Percentiles rank a stretch among this genome's conserved stretches.
phyloP scores from a whole-genome alignment of 1,140 invertebrate genomes.

The Alviniconcha marisindica region DNA sequence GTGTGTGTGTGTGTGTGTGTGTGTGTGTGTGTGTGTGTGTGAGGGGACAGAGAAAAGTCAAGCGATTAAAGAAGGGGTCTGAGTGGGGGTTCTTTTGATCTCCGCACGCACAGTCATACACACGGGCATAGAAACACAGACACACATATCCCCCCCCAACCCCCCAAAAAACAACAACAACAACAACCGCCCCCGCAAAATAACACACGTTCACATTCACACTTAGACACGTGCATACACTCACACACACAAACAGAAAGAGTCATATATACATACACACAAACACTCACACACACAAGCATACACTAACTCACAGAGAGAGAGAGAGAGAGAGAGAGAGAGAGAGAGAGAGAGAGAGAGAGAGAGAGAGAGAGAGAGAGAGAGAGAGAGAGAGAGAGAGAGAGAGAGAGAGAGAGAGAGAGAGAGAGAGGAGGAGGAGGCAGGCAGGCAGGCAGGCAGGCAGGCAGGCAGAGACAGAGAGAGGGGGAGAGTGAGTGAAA shows the following conservation, averaged over 20 bases:
- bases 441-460: not conserved
- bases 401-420: not conserved
- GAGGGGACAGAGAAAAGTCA: not conserved
- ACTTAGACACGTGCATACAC: slow-evolving; percentile 15
- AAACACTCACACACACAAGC: not conserved
- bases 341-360: not conserved
- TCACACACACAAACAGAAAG: not conserved
- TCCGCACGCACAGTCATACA: not conserved
- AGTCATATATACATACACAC: not conserved
- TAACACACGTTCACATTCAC: no score
- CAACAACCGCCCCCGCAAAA: no score
- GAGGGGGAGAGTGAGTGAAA: not conserved
- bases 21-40: not conserved
- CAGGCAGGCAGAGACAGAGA: not conserved
- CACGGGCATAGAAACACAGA: not conserved
- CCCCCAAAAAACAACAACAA: no score
- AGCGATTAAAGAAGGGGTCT: not conserved
- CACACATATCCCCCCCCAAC: not conserved
- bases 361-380: slow-evolving; percentile 8
- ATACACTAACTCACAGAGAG: not conserved
- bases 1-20: not conserved
- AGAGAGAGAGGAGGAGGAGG: not conserved
- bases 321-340: slow-evolving; percentile 4
- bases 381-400: not conserved
- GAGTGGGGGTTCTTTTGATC: not conserved